Conservation (phyloP, 2,113 vertebrate species). For the Megaleporinus macrocephalus region DNA sequence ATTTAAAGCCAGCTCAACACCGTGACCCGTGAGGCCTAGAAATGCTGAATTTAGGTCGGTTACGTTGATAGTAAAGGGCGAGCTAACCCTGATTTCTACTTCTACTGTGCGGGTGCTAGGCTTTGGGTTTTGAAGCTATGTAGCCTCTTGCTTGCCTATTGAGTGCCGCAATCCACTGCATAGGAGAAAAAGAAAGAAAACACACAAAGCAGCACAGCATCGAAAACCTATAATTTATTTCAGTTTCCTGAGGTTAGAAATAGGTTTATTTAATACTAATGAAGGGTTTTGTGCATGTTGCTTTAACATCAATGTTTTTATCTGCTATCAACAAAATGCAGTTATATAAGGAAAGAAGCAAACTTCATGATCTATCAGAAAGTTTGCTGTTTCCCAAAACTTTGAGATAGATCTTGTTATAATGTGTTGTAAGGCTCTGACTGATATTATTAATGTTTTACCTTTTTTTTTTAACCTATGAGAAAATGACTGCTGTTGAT, state of each 20-base stretch:
- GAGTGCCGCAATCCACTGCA: neutral
- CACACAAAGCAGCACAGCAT: conserved; percentile 5
- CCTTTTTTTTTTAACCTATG: too few species aligned
- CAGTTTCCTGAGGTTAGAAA: neutral
- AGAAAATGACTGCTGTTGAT: too few species aligned
- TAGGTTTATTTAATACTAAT: conserved; percentile 18
- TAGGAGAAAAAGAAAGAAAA: neutral
- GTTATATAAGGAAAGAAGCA: neutral
- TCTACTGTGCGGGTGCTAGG: neutral
- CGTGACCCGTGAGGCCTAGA: neutral
- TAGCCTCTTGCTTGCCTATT: neutral
- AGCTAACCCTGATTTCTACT: neutral
- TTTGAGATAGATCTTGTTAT: too few species aligned
- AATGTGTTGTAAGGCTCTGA: neutral
- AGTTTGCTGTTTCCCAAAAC: neutral
- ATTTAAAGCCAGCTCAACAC: neutral
- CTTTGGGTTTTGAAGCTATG: neutral
- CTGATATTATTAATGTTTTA: neutral
- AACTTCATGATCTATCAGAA: conserved; percentile 8
- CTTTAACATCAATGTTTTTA: neutral
- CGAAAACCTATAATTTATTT: conserved; percentile 12
- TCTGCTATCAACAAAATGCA: neutral
- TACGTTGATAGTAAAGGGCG: neutral
- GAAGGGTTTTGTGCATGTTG: neutral
- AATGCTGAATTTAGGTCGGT: conserved; percentile 5